phyloP scores from a whole-genome alignment of 1,140 invertebrate species.

The Planococcus citri region DNA sequence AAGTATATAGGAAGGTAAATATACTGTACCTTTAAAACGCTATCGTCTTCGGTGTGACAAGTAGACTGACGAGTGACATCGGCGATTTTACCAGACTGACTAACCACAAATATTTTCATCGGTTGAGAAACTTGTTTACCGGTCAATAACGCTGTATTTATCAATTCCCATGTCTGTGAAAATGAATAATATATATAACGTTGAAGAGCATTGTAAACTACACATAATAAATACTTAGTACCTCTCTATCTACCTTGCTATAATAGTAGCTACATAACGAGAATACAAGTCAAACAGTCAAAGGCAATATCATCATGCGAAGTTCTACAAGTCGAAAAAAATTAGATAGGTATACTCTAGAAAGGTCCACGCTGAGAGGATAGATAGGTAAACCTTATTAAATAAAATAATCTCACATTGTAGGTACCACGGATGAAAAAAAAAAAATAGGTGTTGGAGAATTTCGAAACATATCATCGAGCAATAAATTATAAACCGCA shows the following conservation, averaged over 20 bases:
- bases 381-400: too few relatives aligned
- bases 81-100: slow-evolving; percentile 79
- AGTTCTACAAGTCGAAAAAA: neutral
- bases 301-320: too few relatives aligned
- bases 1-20: neutral
- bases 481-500: neutral
- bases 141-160: slow-evolving; percentile 91
- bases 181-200: slow-evolving; percentile 25
- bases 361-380: too few relatives aligned
- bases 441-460: neutral
- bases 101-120: slow-evolving; percentile 91
- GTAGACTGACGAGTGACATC: slow-evolving; percentile 92
- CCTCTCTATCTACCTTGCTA: neutral
- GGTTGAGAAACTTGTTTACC: slow-evolving; percentile 85
- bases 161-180: slow-evolving; percentile 80
- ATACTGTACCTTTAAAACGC: slow-evolving; percentile 77
- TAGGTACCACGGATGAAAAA: neutral
- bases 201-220: too few relatives aligned
- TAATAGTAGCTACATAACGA: too few relatives aligned
- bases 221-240: too few relatives aligned
- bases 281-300: neutral
- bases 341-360: too few relatives aligned
- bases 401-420: too few relatives aligned
- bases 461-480: neutral
- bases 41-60: slow-evolving; percentile 88